A percentile compares a stretch with the other conserved stretches of the same genome.
phyloP scores from a whole-genome alignment of 2,888 invertebrate species.

The Aphodius sticticus region DNA sequence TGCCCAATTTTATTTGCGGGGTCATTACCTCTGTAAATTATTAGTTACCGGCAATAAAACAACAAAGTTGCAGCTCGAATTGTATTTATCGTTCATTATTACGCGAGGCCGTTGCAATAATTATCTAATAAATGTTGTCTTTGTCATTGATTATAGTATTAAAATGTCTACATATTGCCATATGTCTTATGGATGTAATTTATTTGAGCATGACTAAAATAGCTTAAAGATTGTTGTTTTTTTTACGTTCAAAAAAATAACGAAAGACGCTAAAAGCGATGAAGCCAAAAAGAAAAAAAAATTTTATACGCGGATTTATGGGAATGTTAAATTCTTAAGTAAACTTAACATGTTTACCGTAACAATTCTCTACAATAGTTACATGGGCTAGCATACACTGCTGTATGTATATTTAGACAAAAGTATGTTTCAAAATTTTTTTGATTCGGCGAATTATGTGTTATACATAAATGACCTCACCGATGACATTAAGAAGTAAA shows the following conservation, averaged over 20 bases:
- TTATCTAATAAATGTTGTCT: background rate
- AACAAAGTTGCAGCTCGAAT: background rate
- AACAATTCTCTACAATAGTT: background rate
- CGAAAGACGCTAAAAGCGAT: background rate
- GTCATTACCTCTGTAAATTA: background rate
- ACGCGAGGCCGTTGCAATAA: background rate
- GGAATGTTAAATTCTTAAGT: background rate
- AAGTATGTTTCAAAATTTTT: too few relatives aligned
- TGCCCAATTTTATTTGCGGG: background rate
- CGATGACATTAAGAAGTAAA: too few relatives aligned
- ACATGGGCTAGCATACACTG: background rate
- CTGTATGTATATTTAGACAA: too few relatives aligned
- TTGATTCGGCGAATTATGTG: too few relatives aligned
- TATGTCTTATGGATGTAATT: background rate
- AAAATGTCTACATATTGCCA: background rate
- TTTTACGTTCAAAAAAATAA: background rate
- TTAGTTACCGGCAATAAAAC: background rate
- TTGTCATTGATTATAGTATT: background rate
- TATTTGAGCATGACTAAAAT: background rate
- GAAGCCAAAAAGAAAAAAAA: background rate
- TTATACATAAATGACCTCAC: too few relatives aligned
- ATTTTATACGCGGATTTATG: background rate
- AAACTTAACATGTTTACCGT: background rate
- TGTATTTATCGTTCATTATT: background rate
- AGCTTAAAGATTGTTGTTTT: background rate